Evolutionary conservation across 2,888 invertebrate genomes (phyloP).

Genomic region (Lycophotia porphyrea): DNA sequence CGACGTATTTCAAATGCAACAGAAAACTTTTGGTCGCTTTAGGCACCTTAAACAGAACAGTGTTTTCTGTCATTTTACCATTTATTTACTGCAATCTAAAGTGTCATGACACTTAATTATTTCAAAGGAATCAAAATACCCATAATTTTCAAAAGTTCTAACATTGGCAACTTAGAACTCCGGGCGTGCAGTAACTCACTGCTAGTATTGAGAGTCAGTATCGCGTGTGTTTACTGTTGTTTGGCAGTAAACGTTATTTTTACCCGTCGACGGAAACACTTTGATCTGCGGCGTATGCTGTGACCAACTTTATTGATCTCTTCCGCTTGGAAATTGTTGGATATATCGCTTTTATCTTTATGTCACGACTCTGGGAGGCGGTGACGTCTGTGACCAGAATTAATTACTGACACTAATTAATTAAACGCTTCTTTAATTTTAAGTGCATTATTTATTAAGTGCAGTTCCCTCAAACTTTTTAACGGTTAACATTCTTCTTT

Average conservation of each 20-base stretch:
- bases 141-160: not conserved
- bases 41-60: not conserved
- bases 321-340: constrained; percentile 62
- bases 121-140: not conserved
- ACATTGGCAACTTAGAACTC: not conserved
- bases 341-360: constrained; percentile 45
- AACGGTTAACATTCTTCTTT: not conserved
- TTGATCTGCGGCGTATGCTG: constrained; percentile 66
- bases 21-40: not conserved
- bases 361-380: constrained; percentile 1
- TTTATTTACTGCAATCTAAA: not conserved
- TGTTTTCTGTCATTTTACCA: not conserved
- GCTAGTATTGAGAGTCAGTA: constrained; percentile 51
- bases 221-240: constrained; percentile 72
- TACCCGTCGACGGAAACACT: constrained; percentile 69
- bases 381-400: constrained; percentile 16
- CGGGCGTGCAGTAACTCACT: constrained; percentile 7
- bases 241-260: constrained; percentile 81
- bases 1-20: not conserved
- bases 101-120: not conserved
- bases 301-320: constrained; percentile 71
- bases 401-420: constrained; percentile 19
- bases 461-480: not conserved
- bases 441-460: not conserved
- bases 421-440: constrained; percentile 17